Percentiles rank a stretch among this genome's conserved stretches.
Conservation (phyloP, 1,140 invertebrate genomes). For the Panagrolaimus sp. region DNA sequence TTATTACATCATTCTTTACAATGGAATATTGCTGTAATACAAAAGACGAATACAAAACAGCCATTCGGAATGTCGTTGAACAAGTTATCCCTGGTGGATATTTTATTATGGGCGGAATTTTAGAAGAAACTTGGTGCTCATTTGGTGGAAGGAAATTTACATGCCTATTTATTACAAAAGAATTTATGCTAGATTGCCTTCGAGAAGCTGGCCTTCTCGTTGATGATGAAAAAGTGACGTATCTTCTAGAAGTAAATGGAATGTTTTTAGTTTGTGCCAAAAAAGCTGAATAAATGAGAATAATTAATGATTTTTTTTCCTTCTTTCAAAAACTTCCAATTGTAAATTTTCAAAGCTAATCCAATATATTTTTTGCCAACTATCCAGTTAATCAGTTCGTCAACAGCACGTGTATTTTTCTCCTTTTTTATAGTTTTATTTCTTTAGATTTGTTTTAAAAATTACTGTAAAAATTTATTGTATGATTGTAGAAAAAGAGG, state of each 20-base stretch:
- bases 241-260: conserved; percentile 42
- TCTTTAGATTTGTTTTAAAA: too few species aligned
- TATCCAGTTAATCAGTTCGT: too few species aligned
- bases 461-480: too few species aligned
- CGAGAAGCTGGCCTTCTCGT: conserved; percentile 34
- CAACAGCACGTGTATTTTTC: too few species aligned
- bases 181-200: conserved; percentile 47
- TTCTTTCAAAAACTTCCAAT: too few species aligned
- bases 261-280: conserved; percentile 47
- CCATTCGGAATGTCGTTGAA: conserved; percentile 34
- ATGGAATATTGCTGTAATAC: conserved; percentile 55
- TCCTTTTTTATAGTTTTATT: too few species aligned
- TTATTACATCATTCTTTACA: conserved; percentile 56
- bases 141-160: conserved; percentile 53
- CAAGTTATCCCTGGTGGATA: conserved; percentile 33
- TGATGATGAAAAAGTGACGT: conserved; percentile 27
- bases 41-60: conserved; percentile 41
- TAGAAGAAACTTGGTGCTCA: conserved; percentile 52
- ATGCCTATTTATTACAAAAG: conserved; percentile 50
- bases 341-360: too few species aligned
- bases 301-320: too few species aligned
- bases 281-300: conserved; percentile 20
- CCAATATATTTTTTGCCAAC: too few species aligned
- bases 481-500: too few species aligned
- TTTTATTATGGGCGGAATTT: conserved; percentile 51